Evolutionary conservation across 2,888 invertebrate genomes (phyloP), one percentile per base, ranked within the genome.

Genomic region (Sphecodes monilicornis): DNA sequence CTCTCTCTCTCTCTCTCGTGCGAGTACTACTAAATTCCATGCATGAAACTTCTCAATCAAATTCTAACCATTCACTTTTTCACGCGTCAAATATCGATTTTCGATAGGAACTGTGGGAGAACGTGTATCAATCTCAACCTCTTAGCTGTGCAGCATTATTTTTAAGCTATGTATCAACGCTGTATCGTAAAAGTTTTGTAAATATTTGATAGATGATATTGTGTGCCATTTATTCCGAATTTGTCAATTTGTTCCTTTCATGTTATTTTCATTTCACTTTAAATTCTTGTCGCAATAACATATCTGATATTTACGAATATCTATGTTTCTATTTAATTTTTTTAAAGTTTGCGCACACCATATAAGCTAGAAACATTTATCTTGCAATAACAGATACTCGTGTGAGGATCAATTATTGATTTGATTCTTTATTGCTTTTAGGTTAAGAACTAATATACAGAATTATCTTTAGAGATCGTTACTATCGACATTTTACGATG

Each of bases 11-110:
- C n/a, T n/a, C n/a, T n/a, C 22, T 66, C 29, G n/a, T 26, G 29
- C 29, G 50, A n/a, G 36, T 8, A 39, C 29, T 60, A 39, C 41
- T 60, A 8, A n/a, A 5, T 26, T 46, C 50, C 39, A 29, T 29
- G 64, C 13, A 29, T 46, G 36, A 39, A 78, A 64, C 64, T 78
- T 29, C 22, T n/a, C 50, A 78, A 72, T 78, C 66, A 50, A 78
- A 72, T 46, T 11, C 39, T 50, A 72, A 72, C 39, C 50, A 50
- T 66, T 22, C 29, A 29, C 18, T 29, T 18, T 18, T 32, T 60
- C 16, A 60, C 29, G 29, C 16, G 29, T 8, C 8, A 1, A 3
- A 57, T 13, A 57, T 57, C 16, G 41, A n/a, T n/a, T 54, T 26
- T 54, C 54, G n/a, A 26, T 11, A 54, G 11, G 11, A 3, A 11